Evolutionary conservation across 2,888 invertebrate species (phyloP).

Genomic region (Globia sparganii): DNA sequence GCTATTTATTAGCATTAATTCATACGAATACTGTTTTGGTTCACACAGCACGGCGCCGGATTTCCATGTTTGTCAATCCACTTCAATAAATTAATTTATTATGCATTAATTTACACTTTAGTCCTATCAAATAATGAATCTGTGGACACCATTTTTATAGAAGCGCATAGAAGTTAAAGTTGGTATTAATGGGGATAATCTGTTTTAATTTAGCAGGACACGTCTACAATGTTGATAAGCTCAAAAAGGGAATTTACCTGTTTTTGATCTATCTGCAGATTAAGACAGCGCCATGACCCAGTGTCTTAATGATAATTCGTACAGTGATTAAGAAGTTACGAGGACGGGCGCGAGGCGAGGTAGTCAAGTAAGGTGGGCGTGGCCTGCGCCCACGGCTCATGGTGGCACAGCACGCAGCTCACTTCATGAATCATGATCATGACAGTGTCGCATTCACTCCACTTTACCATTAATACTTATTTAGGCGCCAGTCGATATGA

Average conservation of each 20-base stretch:
- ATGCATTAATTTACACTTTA: slow-evolving; percentile 50
- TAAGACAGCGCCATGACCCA: slow-evolving; percentile 66
- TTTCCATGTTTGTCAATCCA: slow-evolving; percentile 52
- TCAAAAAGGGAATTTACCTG: slow-evolving; percentile 59
- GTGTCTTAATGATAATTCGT: slow-evolving; percentile 65
- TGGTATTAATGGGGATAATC: slow-evolving; percentile 18
- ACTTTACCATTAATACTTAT: slow-evolving; percentile 54
- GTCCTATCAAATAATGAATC: slow-evolving; percentile 20
- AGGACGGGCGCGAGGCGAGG: slow-evolving; percentile 32
- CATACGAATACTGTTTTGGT: slow-evolving; percentile 47
- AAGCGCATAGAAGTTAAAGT: slow-evolving; percentile 15
- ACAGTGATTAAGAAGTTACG: slow-evolving; percentile 64
- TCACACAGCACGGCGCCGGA: slow-evolving; percentile 11
- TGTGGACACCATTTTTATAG: slow-evolving; percentile 8
- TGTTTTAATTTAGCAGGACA: slow-evolving; percentile 20
- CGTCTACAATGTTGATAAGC: background rate
- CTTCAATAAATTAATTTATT: slow-evolving; percentile 54
- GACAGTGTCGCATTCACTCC: slow-evolving; percentile 58
- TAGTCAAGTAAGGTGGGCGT: slow-evolving; percentile 54
- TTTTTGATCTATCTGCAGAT: slow-evolving; percentile 66
- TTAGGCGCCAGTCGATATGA: slow-evolving; percentile 49
- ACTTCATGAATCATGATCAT: slow-evolving; percentile 60
- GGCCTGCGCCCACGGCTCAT: slow-evolving; percentile 60
- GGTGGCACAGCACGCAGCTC: slow-evolving; percentile 64
- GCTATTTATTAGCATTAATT: slow-evolving; percentile 55